Evolutionary conservation across 1,140 invertebrate species (phyloP).

Genomic region (Caerostris extrusa): DNA sequence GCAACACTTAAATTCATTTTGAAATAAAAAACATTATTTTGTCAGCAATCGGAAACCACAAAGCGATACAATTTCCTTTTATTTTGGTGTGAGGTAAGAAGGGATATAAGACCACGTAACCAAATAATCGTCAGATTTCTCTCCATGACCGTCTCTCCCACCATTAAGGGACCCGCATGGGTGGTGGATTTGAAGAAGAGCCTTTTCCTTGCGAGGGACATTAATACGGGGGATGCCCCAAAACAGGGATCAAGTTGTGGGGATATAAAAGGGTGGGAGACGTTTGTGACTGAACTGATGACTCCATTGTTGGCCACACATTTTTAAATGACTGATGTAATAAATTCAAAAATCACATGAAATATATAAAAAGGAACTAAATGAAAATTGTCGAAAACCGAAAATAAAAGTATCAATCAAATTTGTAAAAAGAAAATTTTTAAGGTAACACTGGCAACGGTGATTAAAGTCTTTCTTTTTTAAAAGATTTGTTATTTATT

Average conservation of each 20-base stretch:
- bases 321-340: not conserved
- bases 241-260: not conserved
- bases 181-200: not conserved
- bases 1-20: not conserved
- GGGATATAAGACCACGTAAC: not conserved
- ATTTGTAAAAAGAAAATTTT: no score
- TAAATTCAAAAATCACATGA: no score
- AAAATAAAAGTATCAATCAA: no score
- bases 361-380: no score
- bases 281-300: no score
- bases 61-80: not conserved
- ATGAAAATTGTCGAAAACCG: no score
- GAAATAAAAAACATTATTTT: not conserved
- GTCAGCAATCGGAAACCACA: not conserved
- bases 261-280: not conserved
- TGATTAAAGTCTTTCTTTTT: no score
- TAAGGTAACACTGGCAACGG: no score
- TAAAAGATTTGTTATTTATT: no score
- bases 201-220: not conserved
- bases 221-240: not conserved
- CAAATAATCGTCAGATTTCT: slow-evolving; percentile 56
- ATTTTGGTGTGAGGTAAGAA: not conserved
- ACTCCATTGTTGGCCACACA: slow-evolving; percentile 4
- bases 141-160: not conserved
- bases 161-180: not conserved